Percentiles rank a stretch among this genome's conserved stretches.
phyloP scores from a whole-genome alignment of 2,888 invertebrate species.

The Fabriciana adippe region DNA sequence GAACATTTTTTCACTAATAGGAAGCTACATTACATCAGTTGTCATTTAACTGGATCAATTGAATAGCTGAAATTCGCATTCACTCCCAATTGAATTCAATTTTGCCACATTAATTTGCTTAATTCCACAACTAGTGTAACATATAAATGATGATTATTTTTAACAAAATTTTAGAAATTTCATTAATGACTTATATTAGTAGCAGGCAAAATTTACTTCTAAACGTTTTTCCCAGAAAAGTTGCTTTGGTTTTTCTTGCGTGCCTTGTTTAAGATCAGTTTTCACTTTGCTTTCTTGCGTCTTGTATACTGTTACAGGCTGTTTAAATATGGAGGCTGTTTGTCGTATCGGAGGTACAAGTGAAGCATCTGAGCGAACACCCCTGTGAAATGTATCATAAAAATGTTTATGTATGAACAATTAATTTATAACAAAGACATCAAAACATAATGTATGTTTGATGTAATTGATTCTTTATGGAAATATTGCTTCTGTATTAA shows the following conservation, averaged over 20 bases:
- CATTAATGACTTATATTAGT: too few relatives aligned
- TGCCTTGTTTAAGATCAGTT: constrained; percentile 94
- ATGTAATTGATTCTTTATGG: too few relatives aligned
- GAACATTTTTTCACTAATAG: too few relatives aligned
- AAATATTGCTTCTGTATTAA: too few relatives aligned
- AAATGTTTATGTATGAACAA: background rate
- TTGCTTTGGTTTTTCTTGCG: constrained; percentile 96
- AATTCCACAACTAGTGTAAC: too few relatives aligned
- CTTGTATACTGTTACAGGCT: constrained; percentile 97
- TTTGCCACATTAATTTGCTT: too few relatives aligned
- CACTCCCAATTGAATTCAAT: too few relatives aligned
- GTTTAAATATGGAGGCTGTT: constrained; percentile 99
- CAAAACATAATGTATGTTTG: too few relatives aligned
- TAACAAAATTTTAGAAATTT: background rate
- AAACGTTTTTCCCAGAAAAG: constrained; percentile 92
- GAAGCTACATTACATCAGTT: too few relatives aligned
- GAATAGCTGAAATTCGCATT: too few relatives aligned
- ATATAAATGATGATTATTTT: background rate
- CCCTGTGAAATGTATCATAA: constrained; percentile 72
- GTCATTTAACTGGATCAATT: too few relatives aligned
- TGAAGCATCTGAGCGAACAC: constrained; percentile 92
- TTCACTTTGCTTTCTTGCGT: constrained; percentile 96
- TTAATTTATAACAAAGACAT: too few relatives aligned
- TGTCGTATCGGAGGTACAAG: constrained; percentile 97
- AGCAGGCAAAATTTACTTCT: constrained; percentile 57